Evolutionary conservation across 2,888 invertebrate genomes (phyloP), one percentile per base, ranked within the genome.

Genomic region (Flabesymbios commensalis): DNA sequence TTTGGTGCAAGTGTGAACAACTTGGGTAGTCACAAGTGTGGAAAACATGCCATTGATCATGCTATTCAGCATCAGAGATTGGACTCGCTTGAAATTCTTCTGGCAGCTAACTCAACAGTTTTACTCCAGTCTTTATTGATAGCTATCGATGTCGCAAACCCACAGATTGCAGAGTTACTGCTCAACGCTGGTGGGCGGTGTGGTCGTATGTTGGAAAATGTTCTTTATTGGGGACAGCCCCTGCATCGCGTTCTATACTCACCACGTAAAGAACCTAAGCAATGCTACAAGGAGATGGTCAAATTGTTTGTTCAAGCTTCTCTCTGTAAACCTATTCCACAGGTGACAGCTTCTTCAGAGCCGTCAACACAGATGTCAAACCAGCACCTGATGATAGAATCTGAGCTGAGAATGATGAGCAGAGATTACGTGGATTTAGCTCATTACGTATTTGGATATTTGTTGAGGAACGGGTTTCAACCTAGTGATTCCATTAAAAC

Each of bases 61-160:
- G 70, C 70, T 39, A 70, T 70, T 7, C 64, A 67, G 54, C 66
- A 67, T 33, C 70, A 70, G 47, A 45, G 67, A 28, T 42, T 65
- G 24, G 68, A 65, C 29, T 64, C 67, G 2, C 63, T 68, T 3
- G 51, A 63, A 28, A 57, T 53, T 2, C 56, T 68, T 31, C 49
- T 68, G 3, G 47, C 33, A 3, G 49, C 49, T 24, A 62, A 64
- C 10, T 43, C 64, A 14, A 31, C n/a, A 43, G 61, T 68, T 29
- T 54, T 58, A 19, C 60, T 69, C 2, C 55, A 61, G 42, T 66
- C 70, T 0, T 52, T 70, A 17, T 61, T 62, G 32, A 61, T 64
- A 10, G 55, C 70, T 14, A 67, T 70, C 24, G 70, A 70, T 43
- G 66, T 70, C 5, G 64, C 64, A 33, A 69, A 67, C 53, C 68